Evolutionary conservation across 2,797 vertebrate species (phyloP).

Genomic region (Toxotes lorentzi): DNA sequence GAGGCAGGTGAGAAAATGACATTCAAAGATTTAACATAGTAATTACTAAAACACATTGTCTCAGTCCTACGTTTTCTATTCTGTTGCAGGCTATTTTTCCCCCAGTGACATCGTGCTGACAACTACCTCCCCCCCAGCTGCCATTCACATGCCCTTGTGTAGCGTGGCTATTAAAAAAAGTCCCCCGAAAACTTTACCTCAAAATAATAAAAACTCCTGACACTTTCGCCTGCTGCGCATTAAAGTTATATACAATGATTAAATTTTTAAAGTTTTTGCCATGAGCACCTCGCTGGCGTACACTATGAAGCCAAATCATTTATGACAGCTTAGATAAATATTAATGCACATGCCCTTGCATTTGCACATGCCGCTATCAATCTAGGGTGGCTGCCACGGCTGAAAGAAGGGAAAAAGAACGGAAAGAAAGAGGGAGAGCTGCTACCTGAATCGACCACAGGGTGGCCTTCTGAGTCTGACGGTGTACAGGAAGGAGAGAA

Average conservation of each 20-base stretch:
- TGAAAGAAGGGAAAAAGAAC: conserved; percentile 38
- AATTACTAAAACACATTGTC: conserved; percentile 60
- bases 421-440: conserved; percentile 77
- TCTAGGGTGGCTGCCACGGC: conserved; percentile 83
- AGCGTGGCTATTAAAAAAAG: conserved; percentile 65
- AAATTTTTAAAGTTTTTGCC: conserved; percentile 98
- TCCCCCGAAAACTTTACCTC: conserved; percentile 90
- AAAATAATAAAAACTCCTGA: conserved; percentile 95
- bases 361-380: conserved; percentile 95
- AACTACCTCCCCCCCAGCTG: conserved; percentile 54
- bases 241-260: conserved; percentile 99
- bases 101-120: conserved; percentile 59
- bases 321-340: conserved; percentile 99
- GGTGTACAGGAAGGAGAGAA: conserved; percentile 21
- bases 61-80: conserved; percentile 39
- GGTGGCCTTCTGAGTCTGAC: conserved; percentile 95
- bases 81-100: conserved; percentile 54
- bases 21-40: conserved; percentile 40
- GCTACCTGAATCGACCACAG: conserved; percentile 95
- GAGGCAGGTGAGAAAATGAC: conserved; percentile 29
- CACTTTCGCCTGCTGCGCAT: conserved; percentile 94
- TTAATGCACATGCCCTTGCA: conserved; percentile 96
- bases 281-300: conserved; percentile 93
- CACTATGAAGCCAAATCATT: conserved; percentile 97
- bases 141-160: conserved; percentile 68